These are phyloP conservation scores for Heliconius himera DNA, from an alignment of 1,140 invertebrate species.

Conservation along the genomic window DNA sequence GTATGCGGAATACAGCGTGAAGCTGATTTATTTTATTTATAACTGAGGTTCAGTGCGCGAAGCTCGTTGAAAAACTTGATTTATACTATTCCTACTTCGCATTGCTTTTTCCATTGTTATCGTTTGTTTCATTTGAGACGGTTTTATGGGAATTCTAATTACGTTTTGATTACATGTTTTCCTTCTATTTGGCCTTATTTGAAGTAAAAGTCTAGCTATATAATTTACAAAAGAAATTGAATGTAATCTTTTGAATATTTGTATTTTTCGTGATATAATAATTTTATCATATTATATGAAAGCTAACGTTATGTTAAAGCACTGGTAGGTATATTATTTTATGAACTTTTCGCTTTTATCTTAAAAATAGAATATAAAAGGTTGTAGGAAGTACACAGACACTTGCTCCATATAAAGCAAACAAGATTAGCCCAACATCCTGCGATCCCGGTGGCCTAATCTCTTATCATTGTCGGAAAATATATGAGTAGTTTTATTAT, in stretches of 20 bases:
- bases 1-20: too few relatives aligned
- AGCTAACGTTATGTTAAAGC: slow-evolving; percentile 12
- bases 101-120: slow-evolving; percentile 16
- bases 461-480: slow-evolving; percentile 71
- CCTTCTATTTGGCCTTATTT: background rate
- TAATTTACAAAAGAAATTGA: background rate
- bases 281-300: background rate
- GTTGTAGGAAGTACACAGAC: slow-evolving; percentile 34
- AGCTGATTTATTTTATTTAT: background rate
- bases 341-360: slow-evolving; percentile 21
- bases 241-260: background rate
- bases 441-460: slow-evolving; percentile 77
- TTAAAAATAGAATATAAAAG: slow-evolving; percentile 41
- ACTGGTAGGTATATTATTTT: background rate
- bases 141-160: slow-evolving; percentile 15
- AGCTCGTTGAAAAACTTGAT: slow-evolving; percentile 43
- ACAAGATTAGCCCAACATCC: slow-evolving; percentile 77
- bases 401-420: slow-evolving; percentile 61
- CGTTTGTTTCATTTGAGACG: slow-evolving; percentile 28
- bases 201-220: background rate
- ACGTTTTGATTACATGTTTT: slow-evolving; percentile 23
- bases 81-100: slow-evolving; percentile 27
- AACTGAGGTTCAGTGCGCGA: slow-evolving; percentile 37
- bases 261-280: background rate
- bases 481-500: slow-evolving; percentile 69